phyloP scores from a whole-genome alignment of 1,140 invertebrate species.

The Charaxes varanes region DNA sequence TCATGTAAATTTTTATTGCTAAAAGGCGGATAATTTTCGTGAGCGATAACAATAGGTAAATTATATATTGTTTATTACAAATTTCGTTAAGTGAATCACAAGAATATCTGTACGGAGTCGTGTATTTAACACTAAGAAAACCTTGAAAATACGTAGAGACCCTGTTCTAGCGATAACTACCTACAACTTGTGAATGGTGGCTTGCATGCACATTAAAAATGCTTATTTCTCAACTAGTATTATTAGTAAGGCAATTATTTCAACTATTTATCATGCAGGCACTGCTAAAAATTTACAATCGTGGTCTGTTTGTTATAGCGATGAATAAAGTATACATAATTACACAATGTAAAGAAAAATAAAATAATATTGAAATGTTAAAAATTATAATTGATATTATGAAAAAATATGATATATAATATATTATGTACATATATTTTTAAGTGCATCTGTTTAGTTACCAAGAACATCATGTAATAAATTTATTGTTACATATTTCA shows the following conservation, averaged over 20 bases:
- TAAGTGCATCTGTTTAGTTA: no score
- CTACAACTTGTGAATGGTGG: conserved; percentile 20
- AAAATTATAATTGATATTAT: no score
- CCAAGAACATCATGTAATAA: no score
- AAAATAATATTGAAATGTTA: not conserved
- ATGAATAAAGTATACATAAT: conserved; percentile 11
- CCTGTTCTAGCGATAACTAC: conserved; percentile 31
- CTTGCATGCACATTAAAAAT: conserved; percentile 19
- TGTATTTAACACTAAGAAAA: conserved; percentile 17
- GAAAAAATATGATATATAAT: no score
- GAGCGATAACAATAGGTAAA: conserved; percentile 39
- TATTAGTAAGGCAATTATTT: conserved; percentile 21
- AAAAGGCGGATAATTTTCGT: conserved; percentile 67
- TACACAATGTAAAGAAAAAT: conserved; percentile 1
- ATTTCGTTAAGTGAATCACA: conserved; percentile 16
- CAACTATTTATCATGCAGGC: conserved; percentile 7
- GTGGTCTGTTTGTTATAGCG: conserved; percentile 2
- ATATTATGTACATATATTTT: no score
- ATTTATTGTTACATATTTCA: no score
- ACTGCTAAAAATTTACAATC: conserved; percentile 9
- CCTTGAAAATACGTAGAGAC: conserved; percentile 22
- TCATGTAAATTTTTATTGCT: conserved; percentile 54
- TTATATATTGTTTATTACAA: conserved; percentile 11
- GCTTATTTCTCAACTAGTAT: conserved; percentile 17
- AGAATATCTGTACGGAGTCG: conserved; percentile 4